Conservation (phyloP, 2,888 invertebrate genomes). For the Halictus quadricinctus region DNA sequence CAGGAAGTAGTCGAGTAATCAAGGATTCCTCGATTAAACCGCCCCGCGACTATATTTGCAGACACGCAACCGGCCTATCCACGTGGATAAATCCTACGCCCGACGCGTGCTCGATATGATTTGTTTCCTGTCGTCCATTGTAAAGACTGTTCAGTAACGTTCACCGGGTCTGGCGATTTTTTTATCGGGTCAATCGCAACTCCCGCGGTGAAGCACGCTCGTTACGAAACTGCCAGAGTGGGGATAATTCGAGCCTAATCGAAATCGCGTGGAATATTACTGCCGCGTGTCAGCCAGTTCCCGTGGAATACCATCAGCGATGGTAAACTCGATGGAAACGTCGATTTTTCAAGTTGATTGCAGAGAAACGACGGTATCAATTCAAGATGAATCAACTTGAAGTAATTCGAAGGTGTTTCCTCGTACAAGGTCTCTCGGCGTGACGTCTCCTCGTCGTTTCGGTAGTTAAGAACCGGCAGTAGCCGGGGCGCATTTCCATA, state of each 20-base stretch:
- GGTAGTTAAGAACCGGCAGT: constrained; percentile 33
- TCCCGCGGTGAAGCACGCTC: background rate
- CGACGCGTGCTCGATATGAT: background rate
- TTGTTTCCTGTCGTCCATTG: background rate
- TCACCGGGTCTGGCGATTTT: background rate
- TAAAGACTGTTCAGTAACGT: background rate
- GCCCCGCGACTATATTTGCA: background rate
- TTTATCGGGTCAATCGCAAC: background rate
- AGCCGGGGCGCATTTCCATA: constrained; percentile 21
- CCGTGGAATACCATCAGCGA: background rate
- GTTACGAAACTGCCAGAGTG: background rate
- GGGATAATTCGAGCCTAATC: constrained; percentile 9
- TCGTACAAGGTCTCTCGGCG: too few species aligned
- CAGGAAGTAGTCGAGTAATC: background rate
- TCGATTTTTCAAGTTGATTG: background rate
- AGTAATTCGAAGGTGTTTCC: background rate
- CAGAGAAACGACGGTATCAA: background rate
- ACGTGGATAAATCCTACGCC: background rate
- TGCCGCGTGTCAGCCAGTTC: too few species aligned
- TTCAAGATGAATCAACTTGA: background rate
- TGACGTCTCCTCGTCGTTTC: background rate
- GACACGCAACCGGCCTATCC: background rate
- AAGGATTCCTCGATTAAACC: background rate
- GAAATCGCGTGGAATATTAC: background rate
- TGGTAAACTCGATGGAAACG: background rate